These are phyloP conservation scores for Lypha dubia DNA, from an alignment of 2,888 invertebrate species.

Conservation along the genomic window DNA sequence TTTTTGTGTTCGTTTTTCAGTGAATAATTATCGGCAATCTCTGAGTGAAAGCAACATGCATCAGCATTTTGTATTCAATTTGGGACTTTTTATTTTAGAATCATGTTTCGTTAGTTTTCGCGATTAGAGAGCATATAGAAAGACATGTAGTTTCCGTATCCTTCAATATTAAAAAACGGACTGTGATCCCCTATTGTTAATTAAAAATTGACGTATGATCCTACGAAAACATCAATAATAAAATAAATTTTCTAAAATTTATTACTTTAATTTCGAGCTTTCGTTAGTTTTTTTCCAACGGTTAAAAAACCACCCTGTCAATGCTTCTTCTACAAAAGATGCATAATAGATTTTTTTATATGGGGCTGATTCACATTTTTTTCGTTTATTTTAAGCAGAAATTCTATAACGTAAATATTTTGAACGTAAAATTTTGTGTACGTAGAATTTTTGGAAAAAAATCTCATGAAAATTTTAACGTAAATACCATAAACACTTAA, in stretches of 20 bases:
- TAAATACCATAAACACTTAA: conserved; percentile 57
- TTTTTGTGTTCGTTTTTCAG: background rate
- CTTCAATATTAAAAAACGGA: too few species aligned
- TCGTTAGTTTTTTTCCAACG: background rate
- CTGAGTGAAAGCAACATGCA: too few species aligned
- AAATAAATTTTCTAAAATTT: too few species aligned
- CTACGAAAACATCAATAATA: too few species aligned
- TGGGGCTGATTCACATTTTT: conserved; percentile 39
- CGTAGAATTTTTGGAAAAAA: conserved; percentile 19
- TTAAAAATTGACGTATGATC: too few species aligned
- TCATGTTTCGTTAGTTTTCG: too few species aligned
- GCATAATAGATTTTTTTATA: conserved; percentile 15
- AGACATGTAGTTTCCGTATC: too few species aligned
- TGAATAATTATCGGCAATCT: background rate
- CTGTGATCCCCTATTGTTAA: too few species aligned
- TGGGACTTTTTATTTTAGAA: too few species aligned
- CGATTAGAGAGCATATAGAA: too few species aligned
- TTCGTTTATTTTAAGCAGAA: conserved; percentile 22
- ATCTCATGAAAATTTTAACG: conserved; percentile 26
- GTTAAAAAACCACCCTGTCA: conserved; percentile 12
- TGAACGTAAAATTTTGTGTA: conserved; percentile 52
- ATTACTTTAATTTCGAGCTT: background rate
- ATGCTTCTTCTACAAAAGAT: conserved; percentile 9
- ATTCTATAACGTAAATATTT: conserved; percentile 57
- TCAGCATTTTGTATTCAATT: too few species aligned